Evolutionary conservation across 2,888 invertebrate genomes (phyloP).

Genomic region (Agrotis puta): DNA sequence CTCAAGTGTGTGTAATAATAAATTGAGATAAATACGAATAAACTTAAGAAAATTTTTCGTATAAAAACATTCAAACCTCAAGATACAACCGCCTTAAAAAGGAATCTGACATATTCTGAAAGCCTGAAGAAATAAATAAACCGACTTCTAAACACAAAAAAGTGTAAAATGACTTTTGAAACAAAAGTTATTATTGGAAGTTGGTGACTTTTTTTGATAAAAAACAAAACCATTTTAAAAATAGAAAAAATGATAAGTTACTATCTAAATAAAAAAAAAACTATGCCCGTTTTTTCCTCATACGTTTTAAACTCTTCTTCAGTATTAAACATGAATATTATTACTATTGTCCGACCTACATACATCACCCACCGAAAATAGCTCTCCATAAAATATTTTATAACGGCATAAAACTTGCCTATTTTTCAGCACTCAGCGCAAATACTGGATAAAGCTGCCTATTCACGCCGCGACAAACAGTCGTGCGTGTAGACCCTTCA

Average conservation of each 20-base stretch:
- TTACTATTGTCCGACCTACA: neutral
- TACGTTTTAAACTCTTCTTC: neutral
- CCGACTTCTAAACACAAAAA: too few species aligned
- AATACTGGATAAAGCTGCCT: slow-evolving; percentile 1
- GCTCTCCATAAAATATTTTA: neutral
- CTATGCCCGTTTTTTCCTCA: neutral
- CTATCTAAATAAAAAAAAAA: too few species aligned
- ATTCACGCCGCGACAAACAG: slow-evolving; percentile 11
- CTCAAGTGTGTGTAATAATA: neutral
- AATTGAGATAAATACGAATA: neutral
- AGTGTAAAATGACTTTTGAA: too few species aligned
- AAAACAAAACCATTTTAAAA: too few species aligned
- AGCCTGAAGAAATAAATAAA: too few species aligned
- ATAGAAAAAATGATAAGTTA: too few species aligned
- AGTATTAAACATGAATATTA: neutral
- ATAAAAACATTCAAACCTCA: neutral
- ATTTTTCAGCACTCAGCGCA: slow-evolving; percentile 8
- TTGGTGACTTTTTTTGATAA: too few species aligned
- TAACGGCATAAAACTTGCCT: slow-evolving; percentile 7
- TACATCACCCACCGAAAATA: slow-evolving; percentile 9
- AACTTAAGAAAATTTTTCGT: neutral
- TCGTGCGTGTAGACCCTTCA: too few species aligned
- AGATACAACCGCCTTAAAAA: neutral
- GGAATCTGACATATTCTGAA: neutral
- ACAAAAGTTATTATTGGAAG: too few species aligned